Percentiles rank a stretch among this genome's conserved stretches.
Evolutionary conservation across 2,113 vertebrate genomes (phyloP).

Genomic region (Ctenomys sociabilis): DNA sequence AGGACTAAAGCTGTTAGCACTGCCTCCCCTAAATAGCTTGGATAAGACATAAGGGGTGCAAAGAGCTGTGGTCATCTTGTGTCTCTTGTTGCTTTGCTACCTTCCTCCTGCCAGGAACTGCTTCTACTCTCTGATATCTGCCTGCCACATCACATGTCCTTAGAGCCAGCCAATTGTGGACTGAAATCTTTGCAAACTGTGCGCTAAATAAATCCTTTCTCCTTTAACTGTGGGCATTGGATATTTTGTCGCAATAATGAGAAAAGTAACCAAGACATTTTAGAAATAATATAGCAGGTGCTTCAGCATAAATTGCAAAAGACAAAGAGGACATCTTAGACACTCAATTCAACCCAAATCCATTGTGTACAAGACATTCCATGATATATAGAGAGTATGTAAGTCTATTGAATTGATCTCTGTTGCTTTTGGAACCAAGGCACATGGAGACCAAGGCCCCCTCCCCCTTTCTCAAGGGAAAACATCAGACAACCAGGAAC

Average conservation of each 20-base stretch:
- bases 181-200: not conserved
- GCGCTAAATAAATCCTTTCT: not conserved
- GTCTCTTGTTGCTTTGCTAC: not conserved
- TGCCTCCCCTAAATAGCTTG: not conserved
- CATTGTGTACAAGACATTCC: not conserved
- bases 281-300: not conserved
- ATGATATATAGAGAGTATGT: not conserved
- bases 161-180: not conserved
- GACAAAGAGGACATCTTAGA: not conserved
- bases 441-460: not conserved
- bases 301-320: not conserved
- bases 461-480: not conserved
- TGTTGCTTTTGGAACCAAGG: not conserved
- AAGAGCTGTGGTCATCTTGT: not conserved
- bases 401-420: not conserved
- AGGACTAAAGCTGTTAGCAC: not conserved
- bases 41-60: not conserved
- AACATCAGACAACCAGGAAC: not conserved
- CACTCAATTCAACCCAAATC: not conserved
- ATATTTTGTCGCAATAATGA: not conserved
- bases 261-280: not conserved
- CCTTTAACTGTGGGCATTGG: not conserved
- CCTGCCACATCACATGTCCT: not conserved
- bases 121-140: not conserved
- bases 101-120: not conserved